Percentiles rank a stretch among this genome's conserved stretches.
phyloP scores from a whole-genome alignment of 1,140 invertebrate genomes.

The Temnothorax curvispinosus region DNA sequence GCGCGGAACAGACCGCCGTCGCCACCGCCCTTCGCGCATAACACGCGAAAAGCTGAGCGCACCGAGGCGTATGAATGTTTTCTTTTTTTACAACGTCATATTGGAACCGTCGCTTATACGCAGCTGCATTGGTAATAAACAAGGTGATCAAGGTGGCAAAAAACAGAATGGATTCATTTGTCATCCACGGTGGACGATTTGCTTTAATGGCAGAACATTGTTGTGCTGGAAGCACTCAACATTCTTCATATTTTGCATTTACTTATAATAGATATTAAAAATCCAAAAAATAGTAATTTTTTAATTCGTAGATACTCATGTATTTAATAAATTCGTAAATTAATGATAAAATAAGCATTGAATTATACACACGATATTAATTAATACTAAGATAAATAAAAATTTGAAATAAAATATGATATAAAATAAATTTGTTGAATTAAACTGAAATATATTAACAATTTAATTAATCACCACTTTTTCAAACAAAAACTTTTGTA shows the following conservation, averaged over 20 bases:
- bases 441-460: not conserved
- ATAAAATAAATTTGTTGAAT: not conserved
- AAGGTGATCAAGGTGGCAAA: not conserved
- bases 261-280: not conserved
- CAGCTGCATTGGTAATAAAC: not conserved
- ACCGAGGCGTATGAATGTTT: not conserved
- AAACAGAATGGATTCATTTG: not conserved
- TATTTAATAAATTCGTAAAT: not conserved
- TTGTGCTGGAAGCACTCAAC: not conserved
- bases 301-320: not conserved
- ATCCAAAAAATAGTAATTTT: not conserved
- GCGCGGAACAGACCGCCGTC: conserved; percentile 8
- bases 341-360: too few species aligned
- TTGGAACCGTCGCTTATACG: conserved; percentile 8
- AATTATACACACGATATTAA: not conserved
- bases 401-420: not conserved
- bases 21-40: not conserved
- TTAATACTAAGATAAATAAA: not conserved
- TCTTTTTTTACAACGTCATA: conserved; percentile 18
- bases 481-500: not conserved
- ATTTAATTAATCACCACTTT: not conserved
- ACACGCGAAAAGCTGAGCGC: conserved; percentile 11
- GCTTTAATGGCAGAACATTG: not conserved
- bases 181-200: not conserved
- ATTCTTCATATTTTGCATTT: not conserved